phyloP scores from a whole-genome alignment of 2,797 vertebrate genomes.

The Leontocebus nigricollis region DNA sequence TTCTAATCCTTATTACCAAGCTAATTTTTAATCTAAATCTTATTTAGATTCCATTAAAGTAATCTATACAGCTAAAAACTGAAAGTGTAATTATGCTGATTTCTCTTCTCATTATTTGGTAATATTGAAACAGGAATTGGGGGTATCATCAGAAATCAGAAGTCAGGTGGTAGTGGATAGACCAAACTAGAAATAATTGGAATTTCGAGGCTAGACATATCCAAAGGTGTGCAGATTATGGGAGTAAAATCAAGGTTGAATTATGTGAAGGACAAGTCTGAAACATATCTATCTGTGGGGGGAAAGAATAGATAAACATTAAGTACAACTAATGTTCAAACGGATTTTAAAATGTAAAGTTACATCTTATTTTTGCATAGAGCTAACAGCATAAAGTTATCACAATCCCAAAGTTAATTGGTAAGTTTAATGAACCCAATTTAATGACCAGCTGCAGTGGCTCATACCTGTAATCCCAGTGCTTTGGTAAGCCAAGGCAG shows the following conservation, averaged over 20 bases:
- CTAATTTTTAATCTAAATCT: neutral
- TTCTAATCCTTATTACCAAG: conserved; percentile 43
- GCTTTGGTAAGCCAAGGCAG: neutral
- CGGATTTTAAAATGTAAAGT: neutral
- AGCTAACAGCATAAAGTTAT: neutral
- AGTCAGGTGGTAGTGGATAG: neutral
- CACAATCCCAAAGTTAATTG: neutral
- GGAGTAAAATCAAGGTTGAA: neutral
- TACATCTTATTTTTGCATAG: neutral
- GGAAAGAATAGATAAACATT: neutral
- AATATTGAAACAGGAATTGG: conserved; percentile 13
- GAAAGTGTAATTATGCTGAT: neutral
- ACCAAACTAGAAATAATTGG: neutral
- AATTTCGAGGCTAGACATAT: neutral
- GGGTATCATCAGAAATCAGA: neutral
- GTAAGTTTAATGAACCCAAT: neutral
- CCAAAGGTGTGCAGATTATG: neutral
- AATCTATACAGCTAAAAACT: conserved; percentile 19
- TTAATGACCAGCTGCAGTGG: neutral
- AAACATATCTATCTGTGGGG: neutral
- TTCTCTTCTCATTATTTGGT: neutral
- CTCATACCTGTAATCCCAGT: neutral
- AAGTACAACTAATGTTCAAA: neutral
- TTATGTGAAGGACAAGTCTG: neutral
- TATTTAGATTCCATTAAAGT: neutral